Evolutionary conservation across 1,140 invertebrate species (phyloP).

Genomic region (Drosophila funebris): DNA sequence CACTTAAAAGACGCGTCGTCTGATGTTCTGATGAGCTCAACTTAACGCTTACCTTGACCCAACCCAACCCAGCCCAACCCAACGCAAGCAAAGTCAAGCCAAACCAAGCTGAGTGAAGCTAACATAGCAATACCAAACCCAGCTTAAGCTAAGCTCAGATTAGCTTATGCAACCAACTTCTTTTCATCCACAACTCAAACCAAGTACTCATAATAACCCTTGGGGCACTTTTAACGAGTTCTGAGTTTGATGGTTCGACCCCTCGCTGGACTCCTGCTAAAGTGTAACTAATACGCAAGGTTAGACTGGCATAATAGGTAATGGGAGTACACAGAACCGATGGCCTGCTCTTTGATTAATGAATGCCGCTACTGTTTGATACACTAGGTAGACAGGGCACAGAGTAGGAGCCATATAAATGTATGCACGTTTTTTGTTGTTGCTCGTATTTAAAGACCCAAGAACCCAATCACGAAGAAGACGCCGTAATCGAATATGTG

Average conservation of each 20-base stretch:
- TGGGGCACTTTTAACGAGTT: slow-evolving; percentile 32
- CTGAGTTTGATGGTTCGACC: not conserved
- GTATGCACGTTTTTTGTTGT: slow-evolving; percentile 56
- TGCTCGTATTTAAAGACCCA: slow-evolving; percentile 1
- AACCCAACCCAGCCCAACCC: slow-evolving; percentile 35
- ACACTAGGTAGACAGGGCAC: slow-evolving; percentile 21
- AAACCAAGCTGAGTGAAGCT: slow-evolving; percentile 2
- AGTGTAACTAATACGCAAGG: slow-evolving; percentile 73
- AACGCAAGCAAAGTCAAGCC: slow-evolving; percentile 31
- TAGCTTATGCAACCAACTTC: slow-evolving; percentile 27
- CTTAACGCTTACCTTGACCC: slow-evolving; percentile 47
- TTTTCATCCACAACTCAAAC: slow-evolving; percentile 46
- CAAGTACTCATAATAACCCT: slow-evolving; percentile 46
- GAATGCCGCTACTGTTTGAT: slow-evolving; percentile 72
- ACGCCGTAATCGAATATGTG: slow-evolving; percentile 17
- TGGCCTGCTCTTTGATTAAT: slow-evolving; percentile 73
- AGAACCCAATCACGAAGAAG: slow-evolving; percentile 6
- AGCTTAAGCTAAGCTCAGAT: slow-evolving; percentile 12
- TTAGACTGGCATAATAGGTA: slow-evolving; percentile 31
- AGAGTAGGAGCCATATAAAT: slow-evolving; percentile 41
- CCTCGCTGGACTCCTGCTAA: slow-evolving; percentile 18
- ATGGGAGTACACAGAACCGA: slow-evolving; percentile 34
- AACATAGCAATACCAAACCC: slow-evolving; percentile 36
- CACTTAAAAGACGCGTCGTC: slow-evolving; percentile 21
- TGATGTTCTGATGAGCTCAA: slow-evolving; percentile 36